phyloP scores from a whole-genome alignment of 1,140 invertebrate species.

The Drosophila tsacasi region DNA sequence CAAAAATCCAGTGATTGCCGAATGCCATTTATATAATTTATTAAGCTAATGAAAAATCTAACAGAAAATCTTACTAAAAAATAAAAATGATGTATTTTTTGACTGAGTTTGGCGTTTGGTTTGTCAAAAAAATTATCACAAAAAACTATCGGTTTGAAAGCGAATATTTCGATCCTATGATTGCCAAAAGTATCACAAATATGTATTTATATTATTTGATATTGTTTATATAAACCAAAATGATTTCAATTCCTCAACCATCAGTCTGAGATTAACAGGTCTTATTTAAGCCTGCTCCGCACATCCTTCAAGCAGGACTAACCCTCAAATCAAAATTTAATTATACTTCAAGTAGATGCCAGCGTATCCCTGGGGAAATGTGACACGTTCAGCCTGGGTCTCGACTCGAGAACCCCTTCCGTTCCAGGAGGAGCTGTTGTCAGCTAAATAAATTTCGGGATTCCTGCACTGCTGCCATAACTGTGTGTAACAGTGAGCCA shows the following conservation, averaged over 20 bases:
- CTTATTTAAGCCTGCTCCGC: not conserved
- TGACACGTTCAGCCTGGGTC: conserved; percentile 40
- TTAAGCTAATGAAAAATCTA: no score
- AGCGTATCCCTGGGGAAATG: conserved; percentile 39
- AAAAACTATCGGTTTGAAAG: no score
- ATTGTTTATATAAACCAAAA: not conserved
- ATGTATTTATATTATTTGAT: not conserved
- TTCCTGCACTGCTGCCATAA: conserved; percentile 40
- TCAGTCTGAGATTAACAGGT: conserved; percentile 1
- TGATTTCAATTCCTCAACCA: not conserved
- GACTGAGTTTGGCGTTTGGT: no score
- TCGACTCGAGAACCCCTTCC: conserved; percentile 31
- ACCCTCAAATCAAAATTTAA: conserved; percentile 45
- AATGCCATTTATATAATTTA: no score
- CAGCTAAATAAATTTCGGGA: conserved; percentile 52
- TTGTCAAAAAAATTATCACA: no score
- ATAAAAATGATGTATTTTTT: no score
- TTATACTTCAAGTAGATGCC: conserved; percentile 44
- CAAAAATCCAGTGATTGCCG: no score
- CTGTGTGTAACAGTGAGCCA: conserved; percentile 37
- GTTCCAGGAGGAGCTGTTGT: conserved; percentile 33
- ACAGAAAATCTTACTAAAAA: no score
- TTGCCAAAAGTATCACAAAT: not conserved
- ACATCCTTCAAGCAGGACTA: conserved; percentile 9
- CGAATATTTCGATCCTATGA: no score